These are phyloP conservation scores for Azemiops feae DNA, from an alignment of 2,113 vertebrate species.

Conservation along the genomic window DNA sequence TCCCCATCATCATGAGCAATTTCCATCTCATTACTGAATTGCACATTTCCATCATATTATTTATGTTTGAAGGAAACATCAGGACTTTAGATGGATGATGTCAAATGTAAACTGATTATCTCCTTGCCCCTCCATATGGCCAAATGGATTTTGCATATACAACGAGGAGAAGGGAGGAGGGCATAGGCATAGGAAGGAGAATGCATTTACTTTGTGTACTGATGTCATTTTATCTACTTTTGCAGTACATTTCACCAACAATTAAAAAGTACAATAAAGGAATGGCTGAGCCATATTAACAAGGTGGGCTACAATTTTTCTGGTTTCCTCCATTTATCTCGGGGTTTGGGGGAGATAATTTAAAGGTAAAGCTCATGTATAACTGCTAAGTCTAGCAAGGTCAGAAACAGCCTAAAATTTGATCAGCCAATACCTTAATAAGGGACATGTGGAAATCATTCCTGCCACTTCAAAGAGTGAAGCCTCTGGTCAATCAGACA, in stretches of 20 bases:
- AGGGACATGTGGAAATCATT: background rate
- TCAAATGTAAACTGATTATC: background rate
- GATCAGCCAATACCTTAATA: background rate
- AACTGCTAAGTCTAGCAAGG: background rate
- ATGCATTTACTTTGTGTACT: background rate
- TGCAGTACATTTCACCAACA: background rate
- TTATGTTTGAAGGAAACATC: slow-evolving; percentile 8
- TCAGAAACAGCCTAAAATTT: background rate
- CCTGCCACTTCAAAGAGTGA: background rate
- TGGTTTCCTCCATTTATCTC: background rate
- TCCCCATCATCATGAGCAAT: slow-evolving; percentile 15
- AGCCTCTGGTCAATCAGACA: background rate
- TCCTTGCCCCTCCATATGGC: background rate
- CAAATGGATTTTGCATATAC: background rate
- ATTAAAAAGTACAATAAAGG: background rate
- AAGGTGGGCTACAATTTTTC: background rate
- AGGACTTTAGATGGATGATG: background rate
- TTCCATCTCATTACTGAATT: slow-evolving; percentile 18
- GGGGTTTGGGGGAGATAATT: background rate
- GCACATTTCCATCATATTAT: slow-evolving; percentile 12
- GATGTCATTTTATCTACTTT: background rate
- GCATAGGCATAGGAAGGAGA: background rate
- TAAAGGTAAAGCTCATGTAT: background rate
- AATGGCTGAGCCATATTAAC: background rate
- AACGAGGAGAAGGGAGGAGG: background rate